Base-by-base conservation (phyloP, 2,797 vertebrate genomes). In the Pangasius sanitwongsei region DNA sequence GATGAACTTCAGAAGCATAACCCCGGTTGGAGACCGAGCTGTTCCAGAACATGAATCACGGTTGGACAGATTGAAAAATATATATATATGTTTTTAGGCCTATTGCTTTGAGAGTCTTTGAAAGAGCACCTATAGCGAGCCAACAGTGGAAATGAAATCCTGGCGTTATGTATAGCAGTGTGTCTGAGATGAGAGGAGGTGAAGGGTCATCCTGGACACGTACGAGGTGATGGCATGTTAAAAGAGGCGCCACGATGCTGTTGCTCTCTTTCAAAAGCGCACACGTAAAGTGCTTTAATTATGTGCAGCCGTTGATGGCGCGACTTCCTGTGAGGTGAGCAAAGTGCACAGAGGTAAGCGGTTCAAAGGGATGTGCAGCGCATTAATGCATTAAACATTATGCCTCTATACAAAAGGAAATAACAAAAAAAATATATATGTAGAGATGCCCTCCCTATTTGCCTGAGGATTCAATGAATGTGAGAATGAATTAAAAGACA, bases 361-460 rank as follows among this genome's bases (percentile, higher is more conserved):
- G 80, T 90, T 87, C 91, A 91, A 91, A 80, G 78, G 44, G 53
- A 34, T 48, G 78, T 74, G 80, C 87, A 7, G 6, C 3, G 28
- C 48, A 37, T 37, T 89, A 80, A 89, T 91, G 91, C 89, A 92
- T 92, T 92, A 92, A 92, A 91, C 89, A 92, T 92, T 41, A 85
- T 53, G 70, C 86, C 87, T 69, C 70, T 61, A 50, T 20, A 86
- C 74, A 89, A 13, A 70, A 70, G 18, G 83, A 70, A 69, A 53
- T 50, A 50, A 48, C 1, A n/a, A 3, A 3, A 41, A 2, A 1
- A 12, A 37, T 6, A 7, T 4, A 41, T 41, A 41, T 41, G 41
- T 78, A 63, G 74, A 59, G 9, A 41, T 82, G 50, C 28, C 88
- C 82, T 55, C 48, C 1, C 44, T 55, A 57, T 91, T 78, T 91